These are phyloP conservation scores for Campoletis raptor DNA, from an alignment of 2,888 invertebrate species.

Conservation along the genomic window DNA sequence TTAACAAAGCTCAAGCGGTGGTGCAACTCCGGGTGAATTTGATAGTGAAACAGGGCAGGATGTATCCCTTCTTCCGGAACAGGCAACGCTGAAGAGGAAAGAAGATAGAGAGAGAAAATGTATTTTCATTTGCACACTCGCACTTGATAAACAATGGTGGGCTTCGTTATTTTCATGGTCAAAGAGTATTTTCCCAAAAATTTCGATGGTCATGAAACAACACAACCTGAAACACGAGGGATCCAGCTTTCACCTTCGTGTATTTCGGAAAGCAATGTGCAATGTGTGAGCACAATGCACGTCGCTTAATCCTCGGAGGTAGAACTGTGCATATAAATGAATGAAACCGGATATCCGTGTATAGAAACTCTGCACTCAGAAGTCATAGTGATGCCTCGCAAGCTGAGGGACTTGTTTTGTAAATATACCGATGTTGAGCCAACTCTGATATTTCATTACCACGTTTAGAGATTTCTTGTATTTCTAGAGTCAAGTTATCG, in stretches of 20 bases:
- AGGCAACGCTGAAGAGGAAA: background rate
- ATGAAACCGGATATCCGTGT: constrained; percentile 62
- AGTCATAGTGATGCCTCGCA: constrained; percentile 11
- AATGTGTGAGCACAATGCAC: constrained; percentile 5
- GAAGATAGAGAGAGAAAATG: background rate
- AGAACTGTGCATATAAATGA: constrained; percentile 50
- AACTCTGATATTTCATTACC: constrained; percentile 27
- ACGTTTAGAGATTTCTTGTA: background rate
- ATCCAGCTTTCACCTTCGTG: constrained; percentile 23
- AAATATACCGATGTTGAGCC: background rate
- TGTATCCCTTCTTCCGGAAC: constrained; percentile 8
- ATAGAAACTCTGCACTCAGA: constrained; percentile 23
- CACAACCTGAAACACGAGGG: background rate
- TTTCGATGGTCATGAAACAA: constrained; percentile 3
- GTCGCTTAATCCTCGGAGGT: constrained; percentile 1
- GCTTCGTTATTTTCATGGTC: constrained; percentile 33
- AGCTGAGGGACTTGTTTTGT: constrained; percentile 8
- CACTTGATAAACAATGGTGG: constrained; percentile 47
- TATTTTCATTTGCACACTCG: background rate
- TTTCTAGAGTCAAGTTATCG: background rate
- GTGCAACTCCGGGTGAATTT: constrained; percentile 40
- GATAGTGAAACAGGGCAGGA: constrained; percentile 42
- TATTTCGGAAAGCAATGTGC: constrained; percentile 12
- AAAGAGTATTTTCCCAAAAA: constrained; percentile 52
- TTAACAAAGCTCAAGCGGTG: constrained; percentile 44